These are phyloP conservation scores for Dione vanillae DNA, from an alignment of 2,888 invertebrate genomes.

Conservation along the genomic window DNA sequence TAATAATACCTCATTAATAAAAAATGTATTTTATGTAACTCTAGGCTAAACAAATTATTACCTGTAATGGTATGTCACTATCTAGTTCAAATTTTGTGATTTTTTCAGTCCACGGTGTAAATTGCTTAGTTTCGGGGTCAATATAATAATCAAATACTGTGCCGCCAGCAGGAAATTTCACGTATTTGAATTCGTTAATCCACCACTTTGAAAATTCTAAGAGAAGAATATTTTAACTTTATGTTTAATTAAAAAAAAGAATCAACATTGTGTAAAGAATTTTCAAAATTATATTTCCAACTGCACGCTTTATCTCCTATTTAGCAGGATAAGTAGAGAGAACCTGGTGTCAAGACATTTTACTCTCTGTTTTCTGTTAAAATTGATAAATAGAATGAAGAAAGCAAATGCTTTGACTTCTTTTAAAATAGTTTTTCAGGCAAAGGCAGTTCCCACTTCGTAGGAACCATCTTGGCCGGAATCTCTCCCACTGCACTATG, in stretches of 20 bases:
- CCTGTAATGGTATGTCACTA: conserved; percentile 95
- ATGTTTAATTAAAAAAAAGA: not conserved
- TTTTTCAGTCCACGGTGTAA: conserved; percentile 94
- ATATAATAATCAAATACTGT: conserved; percentile 98
- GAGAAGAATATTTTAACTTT: conserved; percentile 57
- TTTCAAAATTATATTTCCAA: no score
- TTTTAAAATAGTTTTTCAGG: no score
- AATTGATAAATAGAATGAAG: no score
- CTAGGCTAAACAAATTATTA: conserved; percentile 53
- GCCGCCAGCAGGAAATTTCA: conserved; percentile 95
- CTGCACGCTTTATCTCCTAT: no score
- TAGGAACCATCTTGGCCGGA: no score
- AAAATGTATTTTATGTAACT: not conserved
- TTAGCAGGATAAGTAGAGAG: no score
- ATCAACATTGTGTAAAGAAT: not conserved
- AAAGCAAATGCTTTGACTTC: no score
- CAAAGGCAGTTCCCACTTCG: no score
- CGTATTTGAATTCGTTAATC: conserved; percentile 96
- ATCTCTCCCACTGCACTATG: no score
- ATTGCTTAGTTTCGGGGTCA: conserved; percentile 95
- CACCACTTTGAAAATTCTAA: conserved; percentile 98
- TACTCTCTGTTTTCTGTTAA: no score
- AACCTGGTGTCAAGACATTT: no score
- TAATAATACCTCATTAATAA: no score
- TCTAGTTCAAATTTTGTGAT: conserved; percentile 96